phyloP scores from a whole-genome alignment of 1,140 invertebrate genomes.

The Panagrolaimus sp. region DNA sequence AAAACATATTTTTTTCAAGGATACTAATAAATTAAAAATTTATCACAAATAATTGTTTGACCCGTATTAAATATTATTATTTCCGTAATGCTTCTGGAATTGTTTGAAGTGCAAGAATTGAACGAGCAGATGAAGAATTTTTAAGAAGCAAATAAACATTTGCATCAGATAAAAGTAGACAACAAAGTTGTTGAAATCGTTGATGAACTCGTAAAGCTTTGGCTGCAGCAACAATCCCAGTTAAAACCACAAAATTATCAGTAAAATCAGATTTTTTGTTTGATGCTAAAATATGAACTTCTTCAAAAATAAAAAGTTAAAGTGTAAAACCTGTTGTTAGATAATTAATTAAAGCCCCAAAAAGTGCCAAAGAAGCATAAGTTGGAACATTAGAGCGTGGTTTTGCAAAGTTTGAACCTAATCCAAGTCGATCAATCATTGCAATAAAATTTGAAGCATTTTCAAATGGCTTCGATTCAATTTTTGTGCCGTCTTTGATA shows the following conservation, averaged over 20 bases:
- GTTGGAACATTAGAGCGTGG: not conserved
- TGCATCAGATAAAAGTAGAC: no score
- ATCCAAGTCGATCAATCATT: slow-evolving; percentile 10
- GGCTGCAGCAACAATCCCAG: not conserved
- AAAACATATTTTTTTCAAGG: no score
- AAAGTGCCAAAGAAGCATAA: not conserved
- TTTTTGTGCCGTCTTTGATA: not conserved
- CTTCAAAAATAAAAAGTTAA: not conserved
- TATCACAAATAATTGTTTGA: no score
- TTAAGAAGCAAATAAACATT: no score
- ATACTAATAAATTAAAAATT: no score
- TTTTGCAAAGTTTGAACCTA: not conserved
- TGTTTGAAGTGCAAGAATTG: no score
- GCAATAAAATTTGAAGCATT: not conserved
- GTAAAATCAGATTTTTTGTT: not conserved
- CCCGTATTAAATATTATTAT: no score
- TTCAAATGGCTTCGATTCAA: not conserved
- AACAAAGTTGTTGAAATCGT: no score
- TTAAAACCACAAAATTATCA: not conserved
- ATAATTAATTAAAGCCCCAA: not conserved
- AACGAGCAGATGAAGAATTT: no score
- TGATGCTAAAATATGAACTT: not conserved
- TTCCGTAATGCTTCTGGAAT: no score
- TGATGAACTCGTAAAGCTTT: not conserved
- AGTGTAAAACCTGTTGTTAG: not conserved